A percentile compares a stretch with the other conserved stretches of the same genome.
Evolutionary conservation across 2,113 vertebrate genomes (phyloP).

Genomic region (Puma concolor): DNA sequence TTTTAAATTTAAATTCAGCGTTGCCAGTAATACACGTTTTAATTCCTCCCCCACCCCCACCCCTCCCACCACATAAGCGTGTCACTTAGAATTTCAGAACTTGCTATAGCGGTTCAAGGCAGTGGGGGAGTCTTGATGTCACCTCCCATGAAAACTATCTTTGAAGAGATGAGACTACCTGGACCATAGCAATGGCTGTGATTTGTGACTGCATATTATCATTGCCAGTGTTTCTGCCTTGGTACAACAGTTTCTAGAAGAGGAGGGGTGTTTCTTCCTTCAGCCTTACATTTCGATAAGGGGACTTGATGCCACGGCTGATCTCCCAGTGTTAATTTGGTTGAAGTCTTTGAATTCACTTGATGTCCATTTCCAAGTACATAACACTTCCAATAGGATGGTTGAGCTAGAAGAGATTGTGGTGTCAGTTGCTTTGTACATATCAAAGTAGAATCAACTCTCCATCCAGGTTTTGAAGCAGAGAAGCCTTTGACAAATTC

Average conservation of each 20-base stretch:
- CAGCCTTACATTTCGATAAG: neutral
- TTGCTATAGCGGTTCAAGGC: neutral
- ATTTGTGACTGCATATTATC: neutral
- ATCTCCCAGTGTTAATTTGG: neutral
- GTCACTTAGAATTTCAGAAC: neutral
- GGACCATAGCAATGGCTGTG: fast-evolving
- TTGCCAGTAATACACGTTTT: neutral
- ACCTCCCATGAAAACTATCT: neutral
- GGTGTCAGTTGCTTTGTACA: neutral
- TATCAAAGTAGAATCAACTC: neutral
- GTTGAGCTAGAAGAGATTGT: neutral
- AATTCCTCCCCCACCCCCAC: neutral
- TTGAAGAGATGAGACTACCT: neutral
- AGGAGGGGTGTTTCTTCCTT: neutral
- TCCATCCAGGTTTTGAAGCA: neutral
- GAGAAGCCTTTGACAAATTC: neutral
- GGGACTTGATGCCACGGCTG: neutral
- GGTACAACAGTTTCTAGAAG: neutral
- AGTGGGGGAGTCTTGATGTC: neutral
- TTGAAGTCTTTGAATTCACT: neutral
- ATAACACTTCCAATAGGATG: neutral
- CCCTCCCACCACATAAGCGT: neutral
- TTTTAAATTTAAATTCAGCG: conserved; percentile 48
- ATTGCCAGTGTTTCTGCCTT: neutral
- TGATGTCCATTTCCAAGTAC: neutral